Conservation (phyloP, 2,113 vertebrate species). For the Xiphophorus hellerii region DNA sequence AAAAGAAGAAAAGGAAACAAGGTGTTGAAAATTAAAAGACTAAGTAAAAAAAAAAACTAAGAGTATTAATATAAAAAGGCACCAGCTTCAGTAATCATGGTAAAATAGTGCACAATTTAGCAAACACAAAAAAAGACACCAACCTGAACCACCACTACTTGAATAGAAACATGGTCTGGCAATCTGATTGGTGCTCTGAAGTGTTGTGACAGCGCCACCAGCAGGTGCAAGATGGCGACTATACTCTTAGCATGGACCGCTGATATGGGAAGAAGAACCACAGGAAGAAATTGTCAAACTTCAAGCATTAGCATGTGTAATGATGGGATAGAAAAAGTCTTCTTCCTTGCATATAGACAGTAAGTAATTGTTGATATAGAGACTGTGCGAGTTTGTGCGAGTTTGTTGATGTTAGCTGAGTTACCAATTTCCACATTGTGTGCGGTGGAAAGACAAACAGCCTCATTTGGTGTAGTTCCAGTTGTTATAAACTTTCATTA, state of each 20-base stretch:
- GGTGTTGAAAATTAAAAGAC: background rate
- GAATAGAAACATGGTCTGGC: constrained; percentile 96
- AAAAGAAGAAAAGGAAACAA: background rate
- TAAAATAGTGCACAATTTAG: background rate
- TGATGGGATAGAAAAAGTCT: too few species aligned
- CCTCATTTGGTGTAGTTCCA: too few species aligned
- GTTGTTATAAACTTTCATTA: too few species aligned
- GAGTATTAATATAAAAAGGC: too few species aligned
- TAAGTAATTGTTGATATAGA: too few species aligned
- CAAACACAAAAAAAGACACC: background rate
- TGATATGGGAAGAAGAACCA: constrained; percentile 47
- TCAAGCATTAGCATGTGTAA: too few species aligned
- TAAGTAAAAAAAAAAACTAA: too few species aligned
- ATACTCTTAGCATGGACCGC: constrained; percentile 96
- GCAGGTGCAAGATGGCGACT: constrained; percentile 94
- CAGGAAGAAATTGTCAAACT: background rate
- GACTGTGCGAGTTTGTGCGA: too few species aligned
- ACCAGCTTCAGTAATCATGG: background rate
- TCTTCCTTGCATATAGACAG: too few species aligned
- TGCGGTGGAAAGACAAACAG: too few species aligned
- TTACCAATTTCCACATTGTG: too few species aligned
- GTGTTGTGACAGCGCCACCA: constrained; percentile 95
- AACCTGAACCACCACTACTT: constrained; percentile 98
- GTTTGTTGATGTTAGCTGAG: too few species aligned
- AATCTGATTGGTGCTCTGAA: constrained; percentile 96